These are phyloP conservation scores for Chiroxiphia lanceolata DNA, from an alignment of 2,797 vertebrate species.

Conservation along the genomic window DNA sequence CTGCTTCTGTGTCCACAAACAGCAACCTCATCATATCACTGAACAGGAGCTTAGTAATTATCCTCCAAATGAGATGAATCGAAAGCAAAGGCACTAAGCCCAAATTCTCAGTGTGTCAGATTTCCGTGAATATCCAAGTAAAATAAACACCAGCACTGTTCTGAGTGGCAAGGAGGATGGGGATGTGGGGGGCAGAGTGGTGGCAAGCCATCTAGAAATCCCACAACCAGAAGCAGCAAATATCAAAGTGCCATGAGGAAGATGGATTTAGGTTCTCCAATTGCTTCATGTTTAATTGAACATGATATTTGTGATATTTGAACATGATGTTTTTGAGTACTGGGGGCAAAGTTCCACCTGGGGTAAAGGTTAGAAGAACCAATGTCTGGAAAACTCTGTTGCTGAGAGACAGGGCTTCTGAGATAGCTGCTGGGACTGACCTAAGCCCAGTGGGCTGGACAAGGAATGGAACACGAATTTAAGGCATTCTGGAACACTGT, in stretches of 20 bases:
- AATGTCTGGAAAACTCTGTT: background rate
- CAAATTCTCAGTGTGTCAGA: background rate
- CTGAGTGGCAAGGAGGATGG: background rate
- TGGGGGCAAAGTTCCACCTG: background rate
- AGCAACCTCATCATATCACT: background rate
- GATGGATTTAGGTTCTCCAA: background rate
- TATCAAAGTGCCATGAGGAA: background rate
- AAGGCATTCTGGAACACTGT: background rate
- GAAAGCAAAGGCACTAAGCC: background rate
- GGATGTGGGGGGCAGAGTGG: background rate
- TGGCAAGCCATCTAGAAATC: background rate
- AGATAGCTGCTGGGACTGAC: background rate
- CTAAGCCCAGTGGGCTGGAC: background rate
- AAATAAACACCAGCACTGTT: background rate
- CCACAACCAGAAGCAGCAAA: background rate
- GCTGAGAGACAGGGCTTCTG: background rate
- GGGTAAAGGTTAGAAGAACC: constrained; percentile 2
- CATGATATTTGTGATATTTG: background rate
- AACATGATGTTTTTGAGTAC: background rate
- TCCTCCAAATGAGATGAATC: background rate
- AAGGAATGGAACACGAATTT: background rate
- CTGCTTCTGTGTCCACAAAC: background rate
- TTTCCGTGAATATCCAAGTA: background rate
- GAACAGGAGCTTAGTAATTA: background rate
- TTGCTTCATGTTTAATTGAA: background rate